Evolutionary conservation across 37 sponge, comb jelly and placozoan genomes (phyloP).

Genomic region (Ephydatia muelleri): DNA sequence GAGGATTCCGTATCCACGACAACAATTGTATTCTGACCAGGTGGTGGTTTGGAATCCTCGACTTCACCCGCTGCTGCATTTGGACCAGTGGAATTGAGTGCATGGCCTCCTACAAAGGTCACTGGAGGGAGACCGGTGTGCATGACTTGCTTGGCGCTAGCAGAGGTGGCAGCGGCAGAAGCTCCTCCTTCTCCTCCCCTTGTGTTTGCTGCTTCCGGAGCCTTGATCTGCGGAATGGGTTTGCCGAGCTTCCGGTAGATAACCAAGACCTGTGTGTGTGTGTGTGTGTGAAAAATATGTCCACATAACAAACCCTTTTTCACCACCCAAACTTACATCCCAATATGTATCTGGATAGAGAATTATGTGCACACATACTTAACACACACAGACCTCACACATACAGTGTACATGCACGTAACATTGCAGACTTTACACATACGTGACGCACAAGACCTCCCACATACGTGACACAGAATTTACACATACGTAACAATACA

Average conservation of each 20-base stretch:
- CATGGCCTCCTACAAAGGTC: conserved; percentile 70
- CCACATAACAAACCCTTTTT: background rate
- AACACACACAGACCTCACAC: too few species aligned
- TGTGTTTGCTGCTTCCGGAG: background rate
- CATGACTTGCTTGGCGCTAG: conserved; percentile 4
- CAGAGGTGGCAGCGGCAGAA: too few species aligned
- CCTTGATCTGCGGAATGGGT: conserved; percentile 76
- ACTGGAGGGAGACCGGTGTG: conserved; percentile 21
- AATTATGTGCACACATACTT: too few species aligned
- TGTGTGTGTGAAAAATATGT: background rate
- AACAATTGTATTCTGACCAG: conserved; percentile 9
- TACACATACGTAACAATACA: too few species aligned
- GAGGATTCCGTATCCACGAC: background rate
- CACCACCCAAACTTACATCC: background rate
- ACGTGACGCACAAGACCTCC: too few species aligned
- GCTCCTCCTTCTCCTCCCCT: background rate
- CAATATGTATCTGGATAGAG: background rate
- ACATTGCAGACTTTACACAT: too few species aligned
- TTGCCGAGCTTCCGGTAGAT: conserved; percentile 81
- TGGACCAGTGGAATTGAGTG: conserved; percentile 62
- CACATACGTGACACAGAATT: too few species aligned
- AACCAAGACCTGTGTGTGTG: conserved; percentile 38
- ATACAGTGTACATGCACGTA: too few species aligned
- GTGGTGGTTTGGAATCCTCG: background rate
- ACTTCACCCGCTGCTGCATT: background rate